phyloP scores from a whole-genome alignment of 2,797 vertebrate species.

The Pyrocephalus nanus region DNA sequence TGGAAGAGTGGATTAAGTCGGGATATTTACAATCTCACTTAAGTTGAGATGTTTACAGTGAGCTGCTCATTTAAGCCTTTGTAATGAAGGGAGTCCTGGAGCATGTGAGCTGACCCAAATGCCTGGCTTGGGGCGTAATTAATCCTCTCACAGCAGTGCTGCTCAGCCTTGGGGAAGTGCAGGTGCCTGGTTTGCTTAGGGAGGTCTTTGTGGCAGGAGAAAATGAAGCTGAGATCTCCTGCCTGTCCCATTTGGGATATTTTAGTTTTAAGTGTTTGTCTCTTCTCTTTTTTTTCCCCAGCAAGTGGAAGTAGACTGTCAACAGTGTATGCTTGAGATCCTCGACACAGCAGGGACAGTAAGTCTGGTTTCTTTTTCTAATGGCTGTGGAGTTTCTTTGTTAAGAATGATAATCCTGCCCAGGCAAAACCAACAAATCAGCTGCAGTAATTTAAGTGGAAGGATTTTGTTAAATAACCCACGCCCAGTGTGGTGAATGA shows the following conservation, averaged over 20 bases:
- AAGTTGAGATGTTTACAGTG: conserved; percentile 1
- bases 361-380: conserved; percentile 68
- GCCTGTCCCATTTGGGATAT: not conserved
- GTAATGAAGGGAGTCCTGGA: not conserved
- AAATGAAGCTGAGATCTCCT: not conserved
- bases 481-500: not conserved
- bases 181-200: not conserved
- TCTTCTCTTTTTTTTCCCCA: conserved; percentile 62
- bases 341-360: conserved; percentile 98
- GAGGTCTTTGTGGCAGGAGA: not conserved
- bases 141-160: not conserved
- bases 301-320: conserved; percentile 99
- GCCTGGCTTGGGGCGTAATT: not conserved
- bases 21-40: not conserved
- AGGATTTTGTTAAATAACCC: not conserved
- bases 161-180: not conserved
- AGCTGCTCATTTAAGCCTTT: not conserved
- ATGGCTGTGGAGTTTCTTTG: not conserved
- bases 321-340: conserved; percentile 99
- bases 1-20: not conserved
- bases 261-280: not conserved
- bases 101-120: not conserved
- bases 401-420: not conserved
- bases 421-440: not conserved
- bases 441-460: not conserved